Percentiles rank a stretch among this genome's conserved stretches.
Evolutionary conservation across 2,797 vertebrate species (phyloP).

Genomic region (Peromyscus nudipes): DNA sequence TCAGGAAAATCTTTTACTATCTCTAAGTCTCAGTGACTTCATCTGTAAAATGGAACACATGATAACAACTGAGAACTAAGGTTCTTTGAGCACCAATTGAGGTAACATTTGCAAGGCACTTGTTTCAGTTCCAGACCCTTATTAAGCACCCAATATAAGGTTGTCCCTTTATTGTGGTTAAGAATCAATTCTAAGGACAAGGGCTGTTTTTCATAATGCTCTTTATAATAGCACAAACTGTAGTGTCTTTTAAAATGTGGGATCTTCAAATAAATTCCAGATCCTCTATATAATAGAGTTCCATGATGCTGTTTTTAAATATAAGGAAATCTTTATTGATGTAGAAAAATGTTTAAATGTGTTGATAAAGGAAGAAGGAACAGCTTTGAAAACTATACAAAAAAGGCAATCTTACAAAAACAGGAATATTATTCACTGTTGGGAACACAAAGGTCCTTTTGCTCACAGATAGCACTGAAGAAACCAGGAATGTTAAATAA

Average conservation of each 20-base stretch:
- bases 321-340: neutral
- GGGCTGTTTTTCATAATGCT: neutral
- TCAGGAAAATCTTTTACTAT: neutral
- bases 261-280: neutral
- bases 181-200: neutral
- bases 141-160: neutral
- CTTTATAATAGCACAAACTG: neutral
- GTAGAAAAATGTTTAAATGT: neutral
- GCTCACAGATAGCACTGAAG: neutral
- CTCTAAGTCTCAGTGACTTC: neutral
- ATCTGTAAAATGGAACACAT: neutral
- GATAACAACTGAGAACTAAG: neutral
- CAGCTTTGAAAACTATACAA: neutral
- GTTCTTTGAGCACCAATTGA: neutral
- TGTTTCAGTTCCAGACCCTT: neutral
- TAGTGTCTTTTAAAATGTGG: neutral
- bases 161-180: neutral
- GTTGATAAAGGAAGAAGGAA: neutral
- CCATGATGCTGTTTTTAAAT: neutral
- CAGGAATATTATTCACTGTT: neutral
- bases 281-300: neutral
- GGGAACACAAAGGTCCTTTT: neutral
- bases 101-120: neutral
- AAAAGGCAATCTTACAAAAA: neutral
- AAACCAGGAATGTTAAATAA: neutral